Evolutionary conservation across 2,113 vertebrate genomes (phyloP).

Genomic region (Clarias macrocephalus): DNA sequence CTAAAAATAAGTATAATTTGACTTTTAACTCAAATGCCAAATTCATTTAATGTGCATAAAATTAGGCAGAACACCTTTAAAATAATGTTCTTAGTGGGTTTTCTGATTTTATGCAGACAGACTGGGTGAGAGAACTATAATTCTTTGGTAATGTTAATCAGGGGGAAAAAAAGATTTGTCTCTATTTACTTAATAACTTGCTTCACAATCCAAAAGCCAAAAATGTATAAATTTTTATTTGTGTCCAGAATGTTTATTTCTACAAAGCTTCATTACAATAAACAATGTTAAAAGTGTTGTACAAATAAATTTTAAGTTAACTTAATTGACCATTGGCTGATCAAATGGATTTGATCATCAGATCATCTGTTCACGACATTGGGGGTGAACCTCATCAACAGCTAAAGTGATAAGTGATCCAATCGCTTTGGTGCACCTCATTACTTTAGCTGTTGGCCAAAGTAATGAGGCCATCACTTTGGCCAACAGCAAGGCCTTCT

Average conservation of each 20-base stretch:
- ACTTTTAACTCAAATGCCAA: neutral
- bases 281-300: no score
- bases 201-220: neutral
- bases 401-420: no score
- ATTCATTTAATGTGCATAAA: neutral
- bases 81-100: neutral
- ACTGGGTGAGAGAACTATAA: neutral
- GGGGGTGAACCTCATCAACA: neutral
- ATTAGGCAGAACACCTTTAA: neutral
- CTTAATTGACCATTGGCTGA: no score
- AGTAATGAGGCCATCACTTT: neutral
- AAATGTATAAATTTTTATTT: no score
- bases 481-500: neutral
- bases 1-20: neutral
- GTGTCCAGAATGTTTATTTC: no score
- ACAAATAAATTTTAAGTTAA: no score
- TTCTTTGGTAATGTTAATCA: neutral
- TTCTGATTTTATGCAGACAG: neutral
- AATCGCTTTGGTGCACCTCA: no score
- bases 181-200: neutral
- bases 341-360: neutral
- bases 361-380: neutral
- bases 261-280: no score
- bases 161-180: no score
- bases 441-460: no score